Percentiles rank a stretch among this genome's conserved stretches.
Conservation (phyloP, 2,888 invertebrate genomes). For the Tetranychus piercei region DNA sequence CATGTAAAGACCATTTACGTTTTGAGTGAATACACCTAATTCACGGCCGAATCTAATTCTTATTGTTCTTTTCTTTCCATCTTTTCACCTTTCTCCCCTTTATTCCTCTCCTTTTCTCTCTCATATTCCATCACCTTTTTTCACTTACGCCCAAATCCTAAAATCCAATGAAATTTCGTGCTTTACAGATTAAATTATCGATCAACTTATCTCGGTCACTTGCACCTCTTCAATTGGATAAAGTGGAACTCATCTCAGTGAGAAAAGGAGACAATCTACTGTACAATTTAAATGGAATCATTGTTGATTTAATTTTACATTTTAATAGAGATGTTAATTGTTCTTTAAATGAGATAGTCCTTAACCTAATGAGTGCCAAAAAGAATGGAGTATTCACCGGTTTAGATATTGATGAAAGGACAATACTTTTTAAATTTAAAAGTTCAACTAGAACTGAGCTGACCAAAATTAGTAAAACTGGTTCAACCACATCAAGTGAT, state of each 20-base stretch:
- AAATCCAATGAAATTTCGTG: neutral
- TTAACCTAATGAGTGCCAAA: slow-evolving; percentile 8
- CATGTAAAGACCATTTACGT: neutral
- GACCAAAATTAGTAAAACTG: neutral
- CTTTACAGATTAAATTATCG: slow-evolving; percentile 2
- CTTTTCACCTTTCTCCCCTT: neutral
- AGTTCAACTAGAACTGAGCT: neutral
- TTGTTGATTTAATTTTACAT: slow-evolving; percentile 11
- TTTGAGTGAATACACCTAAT: neutral
- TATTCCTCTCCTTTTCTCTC: neutral
- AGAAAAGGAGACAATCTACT: slow-evolving; percentile 8
- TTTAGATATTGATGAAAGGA: slow-evolving; percentile 5
- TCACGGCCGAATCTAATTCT: neutral
- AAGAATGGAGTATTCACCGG: neutral
- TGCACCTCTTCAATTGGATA: slow-evolving; percentile 2
- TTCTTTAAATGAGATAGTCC: neutral
- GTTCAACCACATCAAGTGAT: neutral
- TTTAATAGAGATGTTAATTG: slow-evolving; percentile 7
- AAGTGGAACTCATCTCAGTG: slow-evolving; percentile 4
- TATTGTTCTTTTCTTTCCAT: slow-evolving; percentile 5
- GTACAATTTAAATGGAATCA: slow-evolving; percentile 10
- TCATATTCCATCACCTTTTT: neutral
- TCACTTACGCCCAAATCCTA: neutral
- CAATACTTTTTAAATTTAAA: neutral
- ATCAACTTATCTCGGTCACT: neutral